These are phyloP conservation scores for Noctua comes DNA, from an alignment of 2,888 invertebrate species.

Conservation along the genomic window DNA sequence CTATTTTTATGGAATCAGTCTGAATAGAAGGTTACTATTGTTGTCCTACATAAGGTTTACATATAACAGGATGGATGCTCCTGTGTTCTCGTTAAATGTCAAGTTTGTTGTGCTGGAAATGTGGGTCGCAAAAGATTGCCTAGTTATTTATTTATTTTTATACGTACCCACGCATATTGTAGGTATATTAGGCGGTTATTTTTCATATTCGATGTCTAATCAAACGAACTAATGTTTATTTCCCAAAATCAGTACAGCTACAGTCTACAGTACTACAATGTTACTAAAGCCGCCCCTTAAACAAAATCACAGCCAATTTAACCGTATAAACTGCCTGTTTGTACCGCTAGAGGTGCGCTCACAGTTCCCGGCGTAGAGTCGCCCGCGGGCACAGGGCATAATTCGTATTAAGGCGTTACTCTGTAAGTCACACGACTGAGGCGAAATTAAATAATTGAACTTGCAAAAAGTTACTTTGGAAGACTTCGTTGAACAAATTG, in stretches of 20 bases:
- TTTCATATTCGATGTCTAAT: background rate
- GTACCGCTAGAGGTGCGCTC: slow-evolving; percentile 19
- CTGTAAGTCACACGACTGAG: slow-evolving; percentile 37
- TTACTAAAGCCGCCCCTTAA: background rate
- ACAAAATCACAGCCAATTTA: slow-evolving; percentile 34
- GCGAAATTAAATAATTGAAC: slow-evolving; percentile 33
- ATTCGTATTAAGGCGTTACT: slow-evolving; percentile 44
- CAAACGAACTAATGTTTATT: background rate
- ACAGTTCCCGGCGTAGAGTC: slow-evolving; percentile 2
- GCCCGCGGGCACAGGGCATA: slow-evolving; percentile 25
- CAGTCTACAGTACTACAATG: too few relatives aligned
- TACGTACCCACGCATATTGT: background rate
- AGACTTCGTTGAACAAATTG: background rate
- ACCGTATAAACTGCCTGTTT: slow-evolving; percentile 15
- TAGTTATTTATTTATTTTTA: slow-evolving; percentile 5
- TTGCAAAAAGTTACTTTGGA: slow-evolving; percentile 30
- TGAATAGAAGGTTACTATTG: slow-evolving; percentile 58
- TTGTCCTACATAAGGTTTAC: slow-evolving; percentile 16
- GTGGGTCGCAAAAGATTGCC: background rate
- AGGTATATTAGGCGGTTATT: background rate
- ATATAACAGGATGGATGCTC: background rate
- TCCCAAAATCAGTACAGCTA: background rate
- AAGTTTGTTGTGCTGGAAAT: slow-evolving; percentile 4
- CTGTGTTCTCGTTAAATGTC: slow-evolving; percentile 23
- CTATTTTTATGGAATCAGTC: slow-evolving; percentile 45